Percentiles rank a stretch among this genome's conserved stretches.
phyloP scores from a whole-genome alignment of 2,113 vertebrate species.

The Scalopus aquaticus region DNA sequence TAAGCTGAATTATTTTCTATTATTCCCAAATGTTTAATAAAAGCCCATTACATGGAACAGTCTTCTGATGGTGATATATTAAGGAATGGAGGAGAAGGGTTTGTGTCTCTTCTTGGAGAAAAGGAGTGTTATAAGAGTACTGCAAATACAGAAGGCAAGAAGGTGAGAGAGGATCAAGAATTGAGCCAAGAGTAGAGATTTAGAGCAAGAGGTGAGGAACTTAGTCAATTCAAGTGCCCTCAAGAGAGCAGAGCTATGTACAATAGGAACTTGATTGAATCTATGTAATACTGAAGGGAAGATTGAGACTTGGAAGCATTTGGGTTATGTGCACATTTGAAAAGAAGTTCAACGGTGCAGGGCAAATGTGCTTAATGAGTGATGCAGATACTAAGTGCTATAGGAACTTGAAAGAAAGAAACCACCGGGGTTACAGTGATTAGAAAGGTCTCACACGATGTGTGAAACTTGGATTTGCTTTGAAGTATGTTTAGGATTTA shows the following conservation, averaged over 20 bases:
- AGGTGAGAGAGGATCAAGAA: background rate
- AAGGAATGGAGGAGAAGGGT: background rate
- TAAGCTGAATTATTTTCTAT: background rate
- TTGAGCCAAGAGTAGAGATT: background rate
- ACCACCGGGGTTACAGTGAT: background rate
- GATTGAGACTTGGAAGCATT: background rate
- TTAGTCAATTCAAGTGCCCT: background rate
- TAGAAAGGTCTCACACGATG: background rate
- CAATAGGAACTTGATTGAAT: background rate
- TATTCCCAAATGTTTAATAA: constrained; percentile 13
- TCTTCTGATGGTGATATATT: background rate
- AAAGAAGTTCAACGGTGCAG: background rate
- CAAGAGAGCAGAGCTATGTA: background rate
- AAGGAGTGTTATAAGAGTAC: background rate
- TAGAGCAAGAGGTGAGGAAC: background rate
- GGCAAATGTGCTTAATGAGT: background rate
- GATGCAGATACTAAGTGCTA: background rate
- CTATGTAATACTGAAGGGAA: background rate
- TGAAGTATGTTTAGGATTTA: background rate
- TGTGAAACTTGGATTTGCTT: background rate
- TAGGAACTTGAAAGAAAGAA: background rate
- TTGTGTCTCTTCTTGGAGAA: background rate
- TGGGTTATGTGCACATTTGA: background rate
- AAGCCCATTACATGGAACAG: background rate
- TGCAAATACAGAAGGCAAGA: background rate